Percentiles rank a stretch among this genome's conserved stretches.
Evolutionary conservation across 2,113 vertebrate species (phyloP).

Genomic region (Excalfactoria chinensis): DNA sequence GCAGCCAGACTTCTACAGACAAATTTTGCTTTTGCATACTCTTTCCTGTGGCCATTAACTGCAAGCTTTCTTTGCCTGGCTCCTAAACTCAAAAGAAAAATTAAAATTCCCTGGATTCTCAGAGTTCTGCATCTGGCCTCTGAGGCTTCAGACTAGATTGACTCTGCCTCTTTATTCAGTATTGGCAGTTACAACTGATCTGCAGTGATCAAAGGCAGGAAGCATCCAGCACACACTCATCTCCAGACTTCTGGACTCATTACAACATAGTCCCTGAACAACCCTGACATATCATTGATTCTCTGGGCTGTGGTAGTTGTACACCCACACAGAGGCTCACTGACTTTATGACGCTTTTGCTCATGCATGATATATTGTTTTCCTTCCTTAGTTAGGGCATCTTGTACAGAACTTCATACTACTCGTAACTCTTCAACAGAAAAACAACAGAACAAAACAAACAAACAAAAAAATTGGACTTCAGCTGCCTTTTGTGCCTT

Average conservation of each 20-base stretch:
- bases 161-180: constrained; percentile 8
- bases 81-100: not conserved
- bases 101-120: not conserved
- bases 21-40: not conserved
- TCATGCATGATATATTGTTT: not conserved
- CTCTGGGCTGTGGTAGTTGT: not conserved
- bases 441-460: not conserved
- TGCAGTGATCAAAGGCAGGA: constrained; percentile 53
- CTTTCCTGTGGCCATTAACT: not conserved
- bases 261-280: constrained; percentile 34
- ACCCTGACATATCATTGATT: not conserved
- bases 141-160: not conserved
- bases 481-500: not conserved
- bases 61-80: not conserved
- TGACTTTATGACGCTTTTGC: not conserved
- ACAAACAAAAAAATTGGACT: not conserved
- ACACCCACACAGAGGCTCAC: not conserved
- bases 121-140: not conserved
- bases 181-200: not conserved
- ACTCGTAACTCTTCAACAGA: not conserved
- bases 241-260: not conserved
- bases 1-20: not conserved
- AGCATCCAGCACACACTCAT: constrained; percentile 27
- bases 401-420: not conserved
- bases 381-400: not conserved